Evolutionary conservation across 2,888 invertebrate species (phyloP).

Genomic region (Gari tellinella): DNA sequence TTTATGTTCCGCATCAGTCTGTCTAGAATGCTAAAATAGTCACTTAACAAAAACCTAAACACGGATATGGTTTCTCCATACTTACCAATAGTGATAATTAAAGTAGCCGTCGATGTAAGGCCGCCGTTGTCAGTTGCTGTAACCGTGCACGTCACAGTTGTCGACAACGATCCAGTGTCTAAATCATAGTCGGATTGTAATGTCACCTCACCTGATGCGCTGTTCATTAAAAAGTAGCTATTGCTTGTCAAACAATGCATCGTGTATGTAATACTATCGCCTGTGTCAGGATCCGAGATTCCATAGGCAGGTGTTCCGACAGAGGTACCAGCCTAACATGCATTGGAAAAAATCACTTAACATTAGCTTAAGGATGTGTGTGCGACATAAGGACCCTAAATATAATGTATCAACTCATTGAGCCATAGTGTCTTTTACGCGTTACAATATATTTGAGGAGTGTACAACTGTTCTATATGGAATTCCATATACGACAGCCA

Average conservation of each 20-base stretch:
- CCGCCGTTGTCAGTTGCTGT: conserved; percentile 45
- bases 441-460: too few relatives aligned
- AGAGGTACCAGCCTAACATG: conserved; percentile 42
- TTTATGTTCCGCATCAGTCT: too few relatives aligned
- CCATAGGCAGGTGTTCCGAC: conserved; percentile 50
- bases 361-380: too few relatives aligned
- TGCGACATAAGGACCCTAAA: too few relatives aligned
- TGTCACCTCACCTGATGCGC: conserved; percentile 34
- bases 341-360: too few relatives aligned
- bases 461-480: too few relatives aligned
- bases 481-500: too few relatives aligned
- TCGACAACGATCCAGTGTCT: conserved; percentile 29
- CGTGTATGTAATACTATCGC: conserved; percentile 40
- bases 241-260: conserved; percentile 35
- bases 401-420: too few relatives aligned
- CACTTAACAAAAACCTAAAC: too few relatives aligned
- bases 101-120: conserved; percentile 37
- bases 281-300: conserved; percentile 54
- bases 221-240: conserved; percentile 36
- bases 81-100: conserved; percentile 44
- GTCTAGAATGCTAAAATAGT: too few relatives aligned
- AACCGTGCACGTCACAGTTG: conserved; percentile 38
- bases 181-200: conserved; percentile 50
- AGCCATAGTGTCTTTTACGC: too few relatives aligned
- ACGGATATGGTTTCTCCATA: too few relatives aligned